phyloP scores from a whole-genome alignment of 2,888 invertebrate species.

The Crossocerus cetratus region DNA sequence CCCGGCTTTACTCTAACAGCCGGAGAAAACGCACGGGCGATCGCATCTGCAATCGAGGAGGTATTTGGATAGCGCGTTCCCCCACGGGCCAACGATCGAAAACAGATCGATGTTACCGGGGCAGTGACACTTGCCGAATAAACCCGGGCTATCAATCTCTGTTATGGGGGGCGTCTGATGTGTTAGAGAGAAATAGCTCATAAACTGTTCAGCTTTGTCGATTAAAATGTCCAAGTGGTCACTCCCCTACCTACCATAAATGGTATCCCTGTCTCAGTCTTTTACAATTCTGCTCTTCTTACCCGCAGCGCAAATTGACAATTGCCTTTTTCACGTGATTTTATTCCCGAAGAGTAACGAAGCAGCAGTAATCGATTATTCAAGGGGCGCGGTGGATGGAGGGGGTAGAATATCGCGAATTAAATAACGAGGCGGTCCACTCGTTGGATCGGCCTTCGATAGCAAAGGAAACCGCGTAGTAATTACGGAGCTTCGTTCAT shows the following conservation, averaged over 20 bases:
- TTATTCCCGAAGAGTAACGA: too few relatives aligned
- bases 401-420: constrained; percentile 11
- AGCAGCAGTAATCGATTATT: neutral
- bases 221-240: neutral
- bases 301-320: too few relatives aligned
- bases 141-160: constrained; percentile 34
- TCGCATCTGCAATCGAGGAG: too few relatives aligned
- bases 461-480: constrained; percentile 30
- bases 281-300: too few relatives aligned
- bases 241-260: too few relatives aligned
- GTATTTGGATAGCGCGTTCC: neutral
- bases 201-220: constrained; percentile 23
- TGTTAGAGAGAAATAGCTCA: neutral
- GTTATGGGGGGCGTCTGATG: constrained; percentile 23
- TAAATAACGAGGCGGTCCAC: constrained; percentile 8
- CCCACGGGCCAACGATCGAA: constrained; percentile 14
- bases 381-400: neutral
- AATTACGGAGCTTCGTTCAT: constrained; percentile 48
- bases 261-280: too few relatives aligned
- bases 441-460: constrained; percentile 15
- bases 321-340: too few relatives aligned
- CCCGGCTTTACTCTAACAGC: too few relatives aligned
- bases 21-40: too few relatives aligned
- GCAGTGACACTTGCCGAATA: constrained; percentile 12
- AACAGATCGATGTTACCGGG: neutral